Percentiles rank a stretch among this genome's conserved stretches.
These are phyloP conservation scores for Macaca nemestrina DNA, from an alignment of 2,113 vertebrate genomes.

Conservation along the genomic window DNA sequence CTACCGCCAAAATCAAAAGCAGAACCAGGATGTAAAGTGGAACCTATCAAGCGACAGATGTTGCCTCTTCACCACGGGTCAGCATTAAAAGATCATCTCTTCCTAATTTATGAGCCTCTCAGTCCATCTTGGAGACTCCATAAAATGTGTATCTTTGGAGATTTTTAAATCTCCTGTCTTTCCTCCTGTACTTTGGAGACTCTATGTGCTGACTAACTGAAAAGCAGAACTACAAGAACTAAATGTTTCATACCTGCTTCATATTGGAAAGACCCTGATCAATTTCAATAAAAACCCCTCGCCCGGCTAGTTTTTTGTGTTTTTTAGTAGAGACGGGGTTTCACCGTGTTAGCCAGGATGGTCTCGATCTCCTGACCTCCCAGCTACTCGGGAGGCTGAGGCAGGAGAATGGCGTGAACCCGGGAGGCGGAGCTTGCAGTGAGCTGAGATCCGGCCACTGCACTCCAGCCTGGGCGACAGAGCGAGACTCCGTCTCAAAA, in stretches of 20 bases:
- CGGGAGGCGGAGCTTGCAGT: too few relatives aligned
- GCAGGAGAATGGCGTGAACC: too few relatives aligned
- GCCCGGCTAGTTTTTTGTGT: too few relatives aligned
- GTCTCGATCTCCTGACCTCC: too few relatives aligned
- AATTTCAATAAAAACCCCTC: neutral
- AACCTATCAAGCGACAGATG: neutral
- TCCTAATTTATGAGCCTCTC: neutral
- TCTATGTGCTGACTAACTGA: conserved; percentile 12
- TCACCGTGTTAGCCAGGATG: too few relatives aligned
- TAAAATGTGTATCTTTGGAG: neutral
- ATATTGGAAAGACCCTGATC: neutral
- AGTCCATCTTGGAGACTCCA: neutral
- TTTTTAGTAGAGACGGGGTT: too few relatives aligned
- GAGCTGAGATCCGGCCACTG: too few relatives aligned
- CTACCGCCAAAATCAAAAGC: neutral
- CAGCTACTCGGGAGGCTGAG: too few relatives aligned
- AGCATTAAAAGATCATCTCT: neutral
- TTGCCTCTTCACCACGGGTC: neutral
- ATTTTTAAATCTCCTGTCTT: neutral
- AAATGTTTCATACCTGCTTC: neutral
- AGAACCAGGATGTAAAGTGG: neutral
- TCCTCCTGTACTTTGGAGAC: neutral
- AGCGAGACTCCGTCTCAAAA: too few relatives aligned
- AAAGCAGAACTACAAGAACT: neutral
- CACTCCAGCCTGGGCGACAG: too few relatives aligned